Evolutionary conservation across 2,888 invertebrate species (phyloP), one percentile per base, ranked within the genome.

Genomic region (Adelognathus sp.): DNA sequence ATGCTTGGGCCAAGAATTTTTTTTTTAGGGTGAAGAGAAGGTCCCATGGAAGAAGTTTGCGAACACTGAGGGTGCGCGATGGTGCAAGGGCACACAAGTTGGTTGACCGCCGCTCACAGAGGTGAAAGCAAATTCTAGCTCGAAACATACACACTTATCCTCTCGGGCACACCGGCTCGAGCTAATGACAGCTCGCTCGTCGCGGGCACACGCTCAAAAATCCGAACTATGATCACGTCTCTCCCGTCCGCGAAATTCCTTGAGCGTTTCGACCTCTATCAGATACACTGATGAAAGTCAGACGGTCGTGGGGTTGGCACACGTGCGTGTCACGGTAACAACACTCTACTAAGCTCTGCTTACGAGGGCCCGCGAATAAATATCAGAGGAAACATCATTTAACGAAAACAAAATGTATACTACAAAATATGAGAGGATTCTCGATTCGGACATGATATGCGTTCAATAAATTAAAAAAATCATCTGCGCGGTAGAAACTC

Each of bases 141-240:
- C 46, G 44, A 41, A 41, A 54, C 41, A 75, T 54, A 58, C 60
- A 60, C 64, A 58, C 36, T 46, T 71, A 36, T 64, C 52, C 67
- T 39, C 7, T 58, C 56, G 39, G 50, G 60, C 52, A 50, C 60
- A 4, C 50, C 24, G 16, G 16, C 50, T 50, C 24, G 50, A 4
- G 50, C 50, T 24, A 24, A 5, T 21, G 24, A 21, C 50, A 24
- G 21, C 50, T 3, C 36, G 16, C n/a, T 14, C 24, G 33, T 31
- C 31, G 29, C 21, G 31, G 44, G n/a, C 21, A 83, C 82, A 85
- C 85, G 84, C 83, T 85, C 85, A 86, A 84, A 85, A 88, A 87
- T 88, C 83, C 84, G 83, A 87, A 81, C 82, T 82, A 86, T 86
- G 84, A 85, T 88, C 86, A 89, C 88, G 88, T 88, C 85, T 81